Percentiles rank a stretch among this genome's conserved stretches.
Conservation (phyloP, 2,797 vertebrate genomes). For the Mergus octosetaceus region DNA sequence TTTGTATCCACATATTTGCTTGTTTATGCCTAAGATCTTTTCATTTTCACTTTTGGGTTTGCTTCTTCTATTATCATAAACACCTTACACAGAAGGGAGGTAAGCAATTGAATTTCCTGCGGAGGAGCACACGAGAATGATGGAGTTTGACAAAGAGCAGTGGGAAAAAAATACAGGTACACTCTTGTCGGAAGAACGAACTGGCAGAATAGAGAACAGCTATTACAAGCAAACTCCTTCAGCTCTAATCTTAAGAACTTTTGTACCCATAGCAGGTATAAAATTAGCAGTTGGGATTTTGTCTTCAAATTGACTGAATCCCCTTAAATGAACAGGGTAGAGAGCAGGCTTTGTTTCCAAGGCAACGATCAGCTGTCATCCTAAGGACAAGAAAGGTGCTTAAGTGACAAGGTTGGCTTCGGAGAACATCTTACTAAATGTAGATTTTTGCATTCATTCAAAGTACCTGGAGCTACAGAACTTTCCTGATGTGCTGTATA, state of each 20-base stretch:
- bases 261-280: neutral
- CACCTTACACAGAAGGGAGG: neutral
- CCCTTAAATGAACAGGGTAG: neutral
- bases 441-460: slow-evolving; percentile 43
- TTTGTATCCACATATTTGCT: neutral
- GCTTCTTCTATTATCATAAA: neutral
- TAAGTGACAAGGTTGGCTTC: slow-evolving; percentile 31
- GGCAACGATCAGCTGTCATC: slow-evolving; percentile 6
- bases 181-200: neutral
- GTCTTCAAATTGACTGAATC: neutral
- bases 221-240: neutral
- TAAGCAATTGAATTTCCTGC: neutral
- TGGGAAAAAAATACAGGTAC: neutral
- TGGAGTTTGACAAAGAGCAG: neutral
- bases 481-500: neutral
- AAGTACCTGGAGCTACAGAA: neutral
- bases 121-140: neutral
- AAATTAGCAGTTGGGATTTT: neutral
- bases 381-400: neutral
- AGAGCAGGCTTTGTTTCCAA: slow-evolving; percentile 15
- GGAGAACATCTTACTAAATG: slow-evolving; percentile 31
- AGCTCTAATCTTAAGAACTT: neutral
- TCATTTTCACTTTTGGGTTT: slow-evolving; percentile 4
- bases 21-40: neutral
- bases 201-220: neutral